These are phyloP conservation scores for Mionectes olivaceus DNA, from an alignment of 2,797 vertebrate species.

Conservation along the genomic window DNA sequence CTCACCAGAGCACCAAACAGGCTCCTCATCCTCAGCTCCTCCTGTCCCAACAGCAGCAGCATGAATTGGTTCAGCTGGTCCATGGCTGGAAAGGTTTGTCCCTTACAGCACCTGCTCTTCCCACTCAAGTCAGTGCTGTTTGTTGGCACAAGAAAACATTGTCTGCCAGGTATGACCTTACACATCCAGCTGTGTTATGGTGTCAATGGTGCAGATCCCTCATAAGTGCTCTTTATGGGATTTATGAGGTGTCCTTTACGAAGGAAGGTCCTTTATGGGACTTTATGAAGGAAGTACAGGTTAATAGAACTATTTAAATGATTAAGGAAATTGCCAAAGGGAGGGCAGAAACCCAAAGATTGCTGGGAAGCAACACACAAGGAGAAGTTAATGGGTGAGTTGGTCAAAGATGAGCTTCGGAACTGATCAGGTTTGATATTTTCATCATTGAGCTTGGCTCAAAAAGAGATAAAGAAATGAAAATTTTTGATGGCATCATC, in stretches of 20 bases:
- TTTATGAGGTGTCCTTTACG: neutral
- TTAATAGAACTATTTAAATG: neutral
- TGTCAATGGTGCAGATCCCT: neutral
- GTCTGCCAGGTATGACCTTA: neutral
- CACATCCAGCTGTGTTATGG: neutral
- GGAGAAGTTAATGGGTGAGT: neutral
- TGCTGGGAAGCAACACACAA: neutral
- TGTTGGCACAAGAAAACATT: neutral
- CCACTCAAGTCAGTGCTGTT: neutral
- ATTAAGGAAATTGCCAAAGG: neutral
- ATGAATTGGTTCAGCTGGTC: neutral
- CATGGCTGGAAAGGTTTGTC: neutral
- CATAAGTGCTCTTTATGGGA: neutral
- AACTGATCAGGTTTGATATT: neutral
- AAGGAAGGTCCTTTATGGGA: no score
- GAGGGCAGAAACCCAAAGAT: neutral
- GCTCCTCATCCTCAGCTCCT: conserved; percentile 14
- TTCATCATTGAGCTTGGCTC: neutral
- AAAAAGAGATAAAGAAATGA: neutral
- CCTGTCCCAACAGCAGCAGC: neutral
- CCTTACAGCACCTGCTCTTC: neutral
- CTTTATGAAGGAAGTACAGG: neutral
- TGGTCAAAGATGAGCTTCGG: neutral
- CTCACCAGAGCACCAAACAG: neutral
- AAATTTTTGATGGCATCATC: neutral